Percentiles rank a stretch among this genome's conserved stretches.
Conservation (phyloP, 1,140 invertebrate genomes). For the Cataglyphis hispanica region DNA sequence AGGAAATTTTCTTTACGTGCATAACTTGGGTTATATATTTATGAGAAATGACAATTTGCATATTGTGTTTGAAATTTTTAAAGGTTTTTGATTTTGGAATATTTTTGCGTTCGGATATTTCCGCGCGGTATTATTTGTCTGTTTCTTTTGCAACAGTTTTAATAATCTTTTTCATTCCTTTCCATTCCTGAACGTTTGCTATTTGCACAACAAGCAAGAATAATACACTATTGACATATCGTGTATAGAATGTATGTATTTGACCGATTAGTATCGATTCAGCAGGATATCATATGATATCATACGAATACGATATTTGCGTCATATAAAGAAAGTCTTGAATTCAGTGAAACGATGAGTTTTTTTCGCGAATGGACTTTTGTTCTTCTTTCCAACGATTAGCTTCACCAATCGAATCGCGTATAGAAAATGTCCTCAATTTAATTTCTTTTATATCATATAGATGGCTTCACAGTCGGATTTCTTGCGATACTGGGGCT, state of each 20-base stretch:
- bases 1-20: not conserved
- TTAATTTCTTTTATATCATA: constrained; percentile 22
- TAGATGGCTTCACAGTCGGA: not conserved
- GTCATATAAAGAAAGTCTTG: not conserved
- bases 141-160: not conserved
- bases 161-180: not conserved
- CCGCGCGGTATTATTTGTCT: not conserved
- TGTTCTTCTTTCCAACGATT: not conserved
- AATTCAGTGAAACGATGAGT: not conserved
- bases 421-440: constrained; percentile 1
- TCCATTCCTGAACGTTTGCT: not conserved
- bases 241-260: not conserved
- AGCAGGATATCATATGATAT: constrained; percentile 17
- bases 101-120: not conserved
- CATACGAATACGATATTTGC: constrained; percentile 46
- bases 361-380: not conserved
- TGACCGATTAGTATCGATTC: constrained; percentile 24
- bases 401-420: constrained; percentile 2
- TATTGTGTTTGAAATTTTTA: not conserved
- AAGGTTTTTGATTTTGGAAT: not conserved
- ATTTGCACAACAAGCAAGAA: not conserved
- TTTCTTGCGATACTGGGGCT: not conserved
- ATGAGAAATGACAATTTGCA: not conserved
- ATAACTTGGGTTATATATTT: constrained; percentile 7
- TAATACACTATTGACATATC: not conserved